Evolutionary conservation across 2,888 invertebrate genomes (phyloP), one percentile per base, ranked within the genome.

Genomic region (Latrodectus hesperus): DNA sequence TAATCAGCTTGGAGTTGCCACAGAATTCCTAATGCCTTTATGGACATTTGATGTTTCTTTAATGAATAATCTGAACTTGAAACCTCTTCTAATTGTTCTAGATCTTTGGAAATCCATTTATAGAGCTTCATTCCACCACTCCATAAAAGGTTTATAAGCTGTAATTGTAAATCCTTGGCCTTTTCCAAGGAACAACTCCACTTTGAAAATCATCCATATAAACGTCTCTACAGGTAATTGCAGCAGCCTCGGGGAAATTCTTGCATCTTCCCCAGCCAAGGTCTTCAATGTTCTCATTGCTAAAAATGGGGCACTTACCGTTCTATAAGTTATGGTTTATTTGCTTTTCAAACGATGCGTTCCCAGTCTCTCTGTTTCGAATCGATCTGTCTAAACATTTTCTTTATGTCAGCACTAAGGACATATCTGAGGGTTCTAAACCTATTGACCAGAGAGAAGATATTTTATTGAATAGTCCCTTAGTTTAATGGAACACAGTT

Each of bases 91-190:
- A 67, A 52, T 1, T 52, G 16, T 1, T 53, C 52, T 49, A 26
- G 52, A 53, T 67, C n/a, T 22, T 78, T 78, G 5, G 26, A 53
- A 0, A 22, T 12, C 70, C 68, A 78, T 53, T 78, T 70, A 52
- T 70, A 55, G 0, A 78, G 11, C 0, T 10, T 1, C 22, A 22
- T 22, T 22, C 22, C 22, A 22, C 22, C 22, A 22, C 22, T 0
- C 22, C 1, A 1, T 22, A 22, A 22, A 22, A 22, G 22, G 22
- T 22, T 22, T 22, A 22, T 22, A 22, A 22, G 22, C 22, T 22
- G 1, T 22, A 22, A 22, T 22, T 22, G 22, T 22, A 22, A 22
- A 22, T 22, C 22, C 22, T 22, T 22, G 22, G 22, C 22, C 22
- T 22, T 22, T 22, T 22, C 22, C 22, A 22, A 22, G 1, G 22